Conservation (phyloP, 30 jellyfish, hydroid and myxozoan species). For the Hydractinia symbiolongicarpus region DNA sequence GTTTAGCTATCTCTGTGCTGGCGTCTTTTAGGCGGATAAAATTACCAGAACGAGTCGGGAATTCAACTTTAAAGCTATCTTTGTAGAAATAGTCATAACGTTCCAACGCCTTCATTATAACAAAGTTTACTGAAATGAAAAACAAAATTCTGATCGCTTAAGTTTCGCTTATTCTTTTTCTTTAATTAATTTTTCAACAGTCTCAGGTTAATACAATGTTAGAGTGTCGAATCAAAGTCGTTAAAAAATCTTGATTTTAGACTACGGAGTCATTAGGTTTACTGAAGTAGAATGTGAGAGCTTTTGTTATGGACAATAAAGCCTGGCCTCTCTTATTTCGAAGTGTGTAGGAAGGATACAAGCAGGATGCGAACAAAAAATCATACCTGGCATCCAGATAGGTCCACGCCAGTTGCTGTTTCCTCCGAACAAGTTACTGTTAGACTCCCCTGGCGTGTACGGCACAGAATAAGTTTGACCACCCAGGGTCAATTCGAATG, state of each 20-base stretch:
- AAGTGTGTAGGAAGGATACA: too few species aligned
- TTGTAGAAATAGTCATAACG: constrained; percentile 87
- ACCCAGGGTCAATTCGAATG: constrained; percentile 38
- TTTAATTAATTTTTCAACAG: too few species aligned
- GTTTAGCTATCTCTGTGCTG: constrained; percentile 56
- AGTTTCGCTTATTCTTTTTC: too few species aligned
- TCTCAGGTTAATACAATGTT: too few species aligned
- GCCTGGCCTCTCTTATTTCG: too few species aligned
- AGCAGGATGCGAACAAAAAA: not conserved
- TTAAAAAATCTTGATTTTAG: too few species aligned
- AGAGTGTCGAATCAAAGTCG: too few species aligned
- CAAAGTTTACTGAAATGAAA: constrained; percentile 55
- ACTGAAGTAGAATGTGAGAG: too few species aligned
- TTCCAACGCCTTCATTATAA: constrained; percentile 69
- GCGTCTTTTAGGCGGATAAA: constrained; percentile 69
- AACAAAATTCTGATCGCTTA: not conserved
- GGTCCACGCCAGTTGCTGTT: constrained; percentile 98
- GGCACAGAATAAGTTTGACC: constrained; percentile 52
- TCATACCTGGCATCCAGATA: constrained; percentile 85
- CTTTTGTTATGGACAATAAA: too few species aligned
- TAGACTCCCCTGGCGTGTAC: constrained; percentile 82
- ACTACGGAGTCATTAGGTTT: too few species aligned
- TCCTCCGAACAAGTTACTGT: constrained; percentile 81
- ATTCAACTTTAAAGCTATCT: constrained; percentile 66
- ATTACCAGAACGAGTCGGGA: constrained; percentile 93